These are phyloP conservation scores for Ornithoptera alexandrae DNA, from an alignment of 2,888 invertebrate genomes.

Conservation along the genomic window DNA sequence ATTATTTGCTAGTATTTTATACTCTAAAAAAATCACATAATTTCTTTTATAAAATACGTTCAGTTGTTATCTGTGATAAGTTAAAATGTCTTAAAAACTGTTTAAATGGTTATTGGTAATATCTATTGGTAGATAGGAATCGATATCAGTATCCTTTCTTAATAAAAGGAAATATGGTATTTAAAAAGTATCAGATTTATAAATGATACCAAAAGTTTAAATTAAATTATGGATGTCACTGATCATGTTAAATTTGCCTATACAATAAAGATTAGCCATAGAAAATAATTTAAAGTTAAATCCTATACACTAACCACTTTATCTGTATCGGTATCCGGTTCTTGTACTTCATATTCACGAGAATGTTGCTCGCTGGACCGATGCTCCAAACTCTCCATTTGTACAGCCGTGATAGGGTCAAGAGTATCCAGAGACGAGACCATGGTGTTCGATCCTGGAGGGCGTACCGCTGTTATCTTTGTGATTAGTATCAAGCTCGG, in stretches of 20 bases:
- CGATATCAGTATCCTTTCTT: too few relatives aligned
- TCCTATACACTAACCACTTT: conserved; percentile 55
- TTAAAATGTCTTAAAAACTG: too few relatives aligned
- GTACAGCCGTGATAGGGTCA: conserved; percentile 78
- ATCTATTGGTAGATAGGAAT: too few relatives aligned
- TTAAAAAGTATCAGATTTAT: neutral
- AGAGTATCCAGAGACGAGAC: conserved; percentile 87
- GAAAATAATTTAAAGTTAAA: neutral
- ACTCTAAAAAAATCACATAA: too few relatives aligned
- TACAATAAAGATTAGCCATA: neutral
- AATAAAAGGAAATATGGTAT: too few relatives aligned
- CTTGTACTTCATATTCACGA: conserved; percentile 72
- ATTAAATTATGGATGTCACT: neutral
- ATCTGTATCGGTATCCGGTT: conserved; percentile 74
- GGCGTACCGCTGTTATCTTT: conserved; percentile 76
- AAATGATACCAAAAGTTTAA: neutral
- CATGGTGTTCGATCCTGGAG: conserved; percentile 89
- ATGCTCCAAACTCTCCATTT: conserved; percentile 73
- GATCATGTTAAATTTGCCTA: neutral
- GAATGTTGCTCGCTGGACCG: conserved; percentile 72
- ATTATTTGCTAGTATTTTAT: too few relatives aligned
- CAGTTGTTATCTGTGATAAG: too few relatives aligned
- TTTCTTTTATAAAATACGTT: too few relatives aligned
- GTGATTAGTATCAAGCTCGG: conserved; percentile 75
- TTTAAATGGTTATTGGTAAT: too few relatives aligned